phyloP scores from a whole-genome alignment of 2,113 vertebrate genomes.

The Triplophysa tibetana region DNA sequence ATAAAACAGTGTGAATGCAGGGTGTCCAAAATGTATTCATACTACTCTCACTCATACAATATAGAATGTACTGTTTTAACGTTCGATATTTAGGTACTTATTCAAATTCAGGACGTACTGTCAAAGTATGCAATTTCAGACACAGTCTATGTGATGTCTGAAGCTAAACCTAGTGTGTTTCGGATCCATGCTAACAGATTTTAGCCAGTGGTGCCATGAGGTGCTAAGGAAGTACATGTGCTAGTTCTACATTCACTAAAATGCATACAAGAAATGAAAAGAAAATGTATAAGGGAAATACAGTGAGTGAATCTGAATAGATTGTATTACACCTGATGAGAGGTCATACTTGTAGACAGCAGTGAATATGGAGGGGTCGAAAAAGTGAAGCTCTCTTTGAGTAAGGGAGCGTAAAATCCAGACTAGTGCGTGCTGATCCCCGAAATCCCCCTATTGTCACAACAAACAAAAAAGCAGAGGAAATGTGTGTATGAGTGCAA shows the following conservation, averaged over 20 bases:
- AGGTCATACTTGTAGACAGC: constrained; percentile 30
- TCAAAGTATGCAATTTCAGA: no score
- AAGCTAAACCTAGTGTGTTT: not conserved
- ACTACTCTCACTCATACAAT: no score
- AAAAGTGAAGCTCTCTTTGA: constrained; percentile 50
- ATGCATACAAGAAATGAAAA: not conserved
- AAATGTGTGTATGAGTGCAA: constrained; percentile 45
- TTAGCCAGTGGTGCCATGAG: not conserved
- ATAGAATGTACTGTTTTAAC: no score
- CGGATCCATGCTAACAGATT: constrained; percentile 13
- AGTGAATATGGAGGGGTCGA: constrained; percentile 34
- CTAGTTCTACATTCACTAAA: not conserved
- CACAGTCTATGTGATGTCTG: no score
- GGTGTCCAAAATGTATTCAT: no score
- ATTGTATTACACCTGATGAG: constrained; percentile 42
- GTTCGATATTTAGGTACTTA: no score
- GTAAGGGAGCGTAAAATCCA: constrained; percentile 52
- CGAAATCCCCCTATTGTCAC: constrained; percentile 59
- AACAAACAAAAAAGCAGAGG: constrained; percentile 56
- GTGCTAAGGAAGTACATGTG: constrained; percentile 31
- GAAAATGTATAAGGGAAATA: not conserved
- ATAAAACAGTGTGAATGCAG: no score
- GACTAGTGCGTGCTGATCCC: constrained; percentile 47
- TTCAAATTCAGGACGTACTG: no score
- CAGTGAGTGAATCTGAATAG: constrained; percentile 18